A percentile compares a stretch with the other conserved stretches of the same genome.
Evolutionary conservation across 53 echinoderm and acorn worm genomes (phyloP).

Genomic region (Stichopus horrens): DNA sequence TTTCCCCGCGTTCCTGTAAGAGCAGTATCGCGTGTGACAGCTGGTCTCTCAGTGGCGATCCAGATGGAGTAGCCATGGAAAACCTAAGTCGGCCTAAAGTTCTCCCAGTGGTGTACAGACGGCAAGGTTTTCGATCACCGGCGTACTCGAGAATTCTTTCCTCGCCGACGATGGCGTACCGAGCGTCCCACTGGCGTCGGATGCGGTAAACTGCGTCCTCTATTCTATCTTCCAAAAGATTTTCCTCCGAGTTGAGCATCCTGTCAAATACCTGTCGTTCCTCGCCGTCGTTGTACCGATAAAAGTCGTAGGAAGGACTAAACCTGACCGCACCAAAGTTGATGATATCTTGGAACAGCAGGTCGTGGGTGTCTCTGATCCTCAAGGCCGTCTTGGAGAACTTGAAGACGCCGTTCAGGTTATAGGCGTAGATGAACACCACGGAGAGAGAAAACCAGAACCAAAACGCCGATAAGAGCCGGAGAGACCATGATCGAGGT

Average conservation of each 20-base stretch:
- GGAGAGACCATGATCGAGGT: constrained; percentile 67
- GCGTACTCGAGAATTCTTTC: constrained; percentile 74
- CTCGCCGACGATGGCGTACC: constrained; percentile 78
- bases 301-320: constrained; percentile 80
- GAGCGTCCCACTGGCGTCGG: constrained; percentile 72
- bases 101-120: constrained; percentile 70
- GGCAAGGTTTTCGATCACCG: constrained; percentile 79
- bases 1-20: constrained; percentile 51
- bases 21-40: constrained; percentile 76
- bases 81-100: constrained; percentile 73
- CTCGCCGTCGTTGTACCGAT: constrained; percentile 61
- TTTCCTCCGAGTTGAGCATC: constrained; percentile 68
- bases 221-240: constrained; percentile 71
- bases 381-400: constrained; percentile 64
- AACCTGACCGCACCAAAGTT: constrained; percentile 72
- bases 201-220: constrained; percentile 79
- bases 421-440: constrained; percentile 67
- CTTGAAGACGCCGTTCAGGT: constrained; percentile 59
- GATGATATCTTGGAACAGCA: constrained; percentile 62
- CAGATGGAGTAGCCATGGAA: constrained; percentile 82
- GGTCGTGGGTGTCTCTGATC: constrained; percentile 61
- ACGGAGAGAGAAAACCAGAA: constrained; percentile 73
- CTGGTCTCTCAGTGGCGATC: constrained; percentile 91
- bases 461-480: constrained; percentile 73
- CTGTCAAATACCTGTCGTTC: constrained; percentile 65